A percentile compares a stretch with the other conserved stretches of the same genome.
These are phyloP conservation scores for Bradypodion ventrale DNA, from an alignment of 2,797 vertebrate genomes.

Conservation along the genomic window DNA sequence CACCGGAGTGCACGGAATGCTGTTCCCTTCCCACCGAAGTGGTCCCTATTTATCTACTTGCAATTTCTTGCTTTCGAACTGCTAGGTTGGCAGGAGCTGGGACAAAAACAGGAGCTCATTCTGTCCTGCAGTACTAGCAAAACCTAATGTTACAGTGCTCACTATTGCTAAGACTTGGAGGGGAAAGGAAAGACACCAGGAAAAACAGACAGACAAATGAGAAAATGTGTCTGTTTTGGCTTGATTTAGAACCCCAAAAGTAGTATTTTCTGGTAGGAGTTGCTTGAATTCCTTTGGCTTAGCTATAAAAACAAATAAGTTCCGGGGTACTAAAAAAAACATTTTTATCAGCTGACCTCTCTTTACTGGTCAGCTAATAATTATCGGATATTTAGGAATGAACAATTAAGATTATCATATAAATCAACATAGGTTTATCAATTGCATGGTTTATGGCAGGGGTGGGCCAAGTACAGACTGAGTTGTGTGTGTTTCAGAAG, in stretches of 20 bases:
- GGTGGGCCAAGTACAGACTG: too few species aligned
- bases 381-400: background rate
- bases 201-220: background rate
- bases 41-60: too few species aligned
- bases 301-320: background rate
- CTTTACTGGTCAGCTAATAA: background rate
- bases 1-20: too few species aligned
- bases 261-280: background rate
- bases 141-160: background rate
- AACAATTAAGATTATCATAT: background rate
- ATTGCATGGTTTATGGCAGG: too few species aligned
- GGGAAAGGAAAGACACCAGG: background rate
- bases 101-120: too few species aligned
- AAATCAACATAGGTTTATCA: too few species aligned
- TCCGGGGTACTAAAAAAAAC: background rate
- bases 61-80: too few species aligned
- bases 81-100: too few species aligned
- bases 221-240: background rate
- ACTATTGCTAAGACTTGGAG: background rate
- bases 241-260: background rate
- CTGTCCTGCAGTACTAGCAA: too few species aligned
- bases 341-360: background rate
- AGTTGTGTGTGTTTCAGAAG: too few species aligned
- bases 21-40: too few species aligned
- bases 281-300: background rate